A percentile compares a stretch with the other conserved stretches of the same genome.
Evolutionary conservation across 1,140 invertebrate species (phyloP).

Genomic region (Adelges cooleyi): DNA sequence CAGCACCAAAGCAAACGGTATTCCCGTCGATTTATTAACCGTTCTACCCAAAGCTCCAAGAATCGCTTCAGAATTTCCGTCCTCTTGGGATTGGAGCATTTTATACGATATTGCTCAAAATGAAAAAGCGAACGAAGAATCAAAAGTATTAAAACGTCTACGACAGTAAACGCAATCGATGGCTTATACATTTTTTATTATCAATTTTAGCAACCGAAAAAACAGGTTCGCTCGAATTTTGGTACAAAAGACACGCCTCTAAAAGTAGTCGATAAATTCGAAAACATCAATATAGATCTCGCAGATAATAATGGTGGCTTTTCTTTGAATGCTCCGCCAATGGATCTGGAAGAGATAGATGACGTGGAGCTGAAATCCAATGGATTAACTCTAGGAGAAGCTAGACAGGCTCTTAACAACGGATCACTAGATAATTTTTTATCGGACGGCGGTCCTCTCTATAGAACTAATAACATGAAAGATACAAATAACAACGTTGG

Average conservation of each 20-base stretch:
- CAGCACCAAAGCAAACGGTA: constrained; percentile 56
- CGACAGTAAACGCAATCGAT: neutral
- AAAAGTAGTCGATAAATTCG: neutral
- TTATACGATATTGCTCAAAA: neutral
- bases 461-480: neutral
- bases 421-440: neutral
- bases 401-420: constrained; percentile 8
- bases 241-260: neutral
- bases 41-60: constrained; percentile 66
- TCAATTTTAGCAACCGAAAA: neutral
- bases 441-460: neutral
- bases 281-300: neutral
- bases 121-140: neutral
- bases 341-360: neutral
- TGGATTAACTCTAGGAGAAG: neutral
- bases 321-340: neutral
- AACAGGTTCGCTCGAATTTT: neutral
- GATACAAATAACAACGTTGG: neutral
- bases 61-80: constrained; percentile 51
- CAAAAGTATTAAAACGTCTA: neutral
- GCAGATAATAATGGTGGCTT: neutral
- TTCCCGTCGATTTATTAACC: constrained; percentile 52
- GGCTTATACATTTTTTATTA: neutral
- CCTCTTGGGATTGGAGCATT: constrained; percentile 55
- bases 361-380: neutral